A percentile compares a stretch with the other conserved stretches of the same genome.
Evolutionary conservation across 2,797 vertebrate genomes (phyloP).

Genomic region (Anas bernieri): DNA sequence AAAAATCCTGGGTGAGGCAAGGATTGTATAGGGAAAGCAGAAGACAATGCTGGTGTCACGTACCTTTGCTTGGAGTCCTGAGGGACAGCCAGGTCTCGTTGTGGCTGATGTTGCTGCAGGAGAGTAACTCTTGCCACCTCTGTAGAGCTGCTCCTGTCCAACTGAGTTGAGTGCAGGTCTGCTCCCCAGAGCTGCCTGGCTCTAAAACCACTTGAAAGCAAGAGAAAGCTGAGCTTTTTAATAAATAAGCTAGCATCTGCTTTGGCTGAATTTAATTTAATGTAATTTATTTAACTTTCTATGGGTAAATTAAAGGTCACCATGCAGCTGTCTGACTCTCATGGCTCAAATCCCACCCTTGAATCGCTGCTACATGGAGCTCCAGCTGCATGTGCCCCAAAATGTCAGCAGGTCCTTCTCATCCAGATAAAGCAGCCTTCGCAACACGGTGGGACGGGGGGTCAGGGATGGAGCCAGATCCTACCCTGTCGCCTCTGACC

Average conservation of each 20-base stretch:
- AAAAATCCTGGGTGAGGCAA: not conserved
- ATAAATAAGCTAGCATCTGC: conserved; percentile 57
- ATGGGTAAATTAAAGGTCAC: conserved; percentile 51
- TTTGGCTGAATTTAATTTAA: conserved; percentile 59
- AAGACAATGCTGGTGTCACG: not conserved
- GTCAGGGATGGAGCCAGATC: not conserved
- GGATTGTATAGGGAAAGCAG: not conserved
- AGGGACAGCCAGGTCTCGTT: not conserved
- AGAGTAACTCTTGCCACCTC: not conserved
- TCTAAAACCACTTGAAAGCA: conserved; percentile 16
- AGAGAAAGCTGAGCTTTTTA: conserved; percentile 42
- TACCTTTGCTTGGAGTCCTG: not conserved
- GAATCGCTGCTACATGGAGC: not conserved
- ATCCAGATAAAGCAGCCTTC: not conserved
- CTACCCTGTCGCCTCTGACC: not conserved
- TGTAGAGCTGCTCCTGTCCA: not conserved
- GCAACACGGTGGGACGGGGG: not conserved
- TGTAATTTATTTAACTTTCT: conserved; percentile 59
- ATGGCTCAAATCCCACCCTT: conserved; percentile 17
- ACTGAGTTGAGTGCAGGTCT: not conserved
- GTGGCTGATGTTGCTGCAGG: not conserved
- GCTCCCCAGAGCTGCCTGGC: conserved; percentile 7
- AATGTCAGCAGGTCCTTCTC: not conserved
- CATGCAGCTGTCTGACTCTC: conserved; percentile 17
- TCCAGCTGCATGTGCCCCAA: not conserved